Evolutionary conservation across 2,888 invertebrate genomes (phyloP), one percentile per base, ranked within the genome.

Genomic region (Oscheius sp.): DNA sequence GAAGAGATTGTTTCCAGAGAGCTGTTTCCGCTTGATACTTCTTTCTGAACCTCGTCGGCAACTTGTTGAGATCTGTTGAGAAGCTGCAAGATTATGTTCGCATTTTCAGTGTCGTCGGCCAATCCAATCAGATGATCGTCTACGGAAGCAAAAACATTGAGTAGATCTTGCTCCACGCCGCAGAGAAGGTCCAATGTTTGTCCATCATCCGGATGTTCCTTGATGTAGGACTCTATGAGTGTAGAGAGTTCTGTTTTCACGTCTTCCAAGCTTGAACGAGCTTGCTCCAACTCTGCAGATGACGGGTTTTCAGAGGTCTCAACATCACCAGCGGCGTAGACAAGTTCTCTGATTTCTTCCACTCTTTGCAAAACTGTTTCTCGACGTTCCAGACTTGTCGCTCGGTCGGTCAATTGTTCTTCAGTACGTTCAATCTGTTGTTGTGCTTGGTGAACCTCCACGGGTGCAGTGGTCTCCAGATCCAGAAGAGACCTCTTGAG

Each of bases 21-120:
- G 63, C 63, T 63, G 29, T 63, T 63, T 63, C 63, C 63, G 21
- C 63, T 63, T 21, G 10, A 11, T 11, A 63, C 63, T 32, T 63
- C 63, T 29, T 63, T 63, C 11, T 63, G 48, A 4, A 29, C 48
- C 29, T 48, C 50, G 10, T 48, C 63, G 1, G 63, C 63, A 7
- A 48, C 47, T 32, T 63, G 47, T 48, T 77, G 75, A 0, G 75
- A 63, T 10, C 66, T 73, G 51, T 75, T 75, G 32, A 77, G 63
- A 0, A 75, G 73, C 11, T 63, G 58, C 2, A 77, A 32, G 7
- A 42, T 77, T 1, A 32, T 29, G 10, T 72, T 55, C 10, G 35
- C 1, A 2, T 29, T 70, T 47, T 11, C 42, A 13, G 68, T 51
- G 32, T 42, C 13, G 2, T 70, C 51, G 2, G 74, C 66, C 53